phyloP scores from a whole-genome alignment of 2,888 invertebrate species.

The Omphaloscelis lunosa region DNA sequence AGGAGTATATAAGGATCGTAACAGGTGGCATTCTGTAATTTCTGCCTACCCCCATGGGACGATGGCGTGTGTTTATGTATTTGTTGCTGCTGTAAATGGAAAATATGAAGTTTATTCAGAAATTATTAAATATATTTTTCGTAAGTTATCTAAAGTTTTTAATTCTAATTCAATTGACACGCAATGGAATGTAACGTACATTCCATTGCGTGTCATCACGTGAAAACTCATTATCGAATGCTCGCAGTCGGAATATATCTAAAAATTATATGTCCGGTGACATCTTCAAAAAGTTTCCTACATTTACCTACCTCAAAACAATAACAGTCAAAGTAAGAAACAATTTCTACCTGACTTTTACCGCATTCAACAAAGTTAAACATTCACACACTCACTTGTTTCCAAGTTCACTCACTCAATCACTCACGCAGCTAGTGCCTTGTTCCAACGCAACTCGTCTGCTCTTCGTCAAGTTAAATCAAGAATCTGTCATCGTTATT shows the following conservation, averaged over 20 bases:
- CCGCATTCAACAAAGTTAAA: slow-evolving; percentile 19
- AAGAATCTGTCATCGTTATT: slow-evolving; percentile 38
- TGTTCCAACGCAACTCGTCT: slow-evolving; percentile 26
- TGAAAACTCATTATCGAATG: neutral
- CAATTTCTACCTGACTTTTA: slow-evolving; percentile 30
- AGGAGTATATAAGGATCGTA: too few relatives aligned
- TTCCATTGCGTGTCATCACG: neutral
- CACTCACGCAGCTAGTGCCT: slow-evolving; percentile 35
- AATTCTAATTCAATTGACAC: neutral
- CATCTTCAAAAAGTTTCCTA: slow-evolving; percentile 11
- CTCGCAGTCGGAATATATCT: neutral
- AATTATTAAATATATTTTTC: neutral
- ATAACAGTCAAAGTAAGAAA: slow-evolving; percentile 30
- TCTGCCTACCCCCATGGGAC: too few relatives aligned
- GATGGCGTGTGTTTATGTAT: too few relatives aligned
- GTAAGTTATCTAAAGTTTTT: neutral
- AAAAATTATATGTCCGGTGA: neutral
- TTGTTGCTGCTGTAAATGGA: neutral
- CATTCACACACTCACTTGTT: slow-evolving; percentile 34
- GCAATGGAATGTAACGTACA: neutral
- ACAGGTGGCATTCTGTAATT: too few relatives aligned
- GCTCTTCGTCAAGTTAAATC: slow-evolving; percentile 45
- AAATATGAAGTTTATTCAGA: neutral
- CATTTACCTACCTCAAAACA: slow-evolving; percentile 27
- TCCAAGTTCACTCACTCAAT: slow-evolving; percentile 43